A percentile compares a stretch with the other conserved stretches of the same genome.
Conservation (phyloP, 2,888 invertebrate species). For the Nipponacmea schrenckii region DNA sequence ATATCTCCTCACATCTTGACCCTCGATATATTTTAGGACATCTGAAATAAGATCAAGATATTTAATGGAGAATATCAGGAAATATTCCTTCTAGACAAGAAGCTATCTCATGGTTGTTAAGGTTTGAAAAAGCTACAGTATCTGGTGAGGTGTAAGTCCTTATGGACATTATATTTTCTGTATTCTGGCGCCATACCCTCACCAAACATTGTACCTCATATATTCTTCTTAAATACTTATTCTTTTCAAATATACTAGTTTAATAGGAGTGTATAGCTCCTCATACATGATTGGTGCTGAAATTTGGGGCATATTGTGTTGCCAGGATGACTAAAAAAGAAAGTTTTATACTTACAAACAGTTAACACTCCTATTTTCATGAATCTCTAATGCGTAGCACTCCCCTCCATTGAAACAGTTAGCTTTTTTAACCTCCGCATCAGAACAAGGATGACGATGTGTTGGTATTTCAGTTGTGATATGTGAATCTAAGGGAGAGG, state of each 20-base stretch:
- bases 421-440: slow-evolving; percentile 18
- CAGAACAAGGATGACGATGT: slow-evolving; percentile 23
- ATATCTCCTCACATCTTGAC: slow-evolving; percentile 19
- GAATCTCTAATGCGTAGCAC: slow-evolving; percentile 27
- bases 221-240: neutral
- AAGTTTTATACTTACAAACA: slow-evolving; percentile 24
- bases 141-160: no score
- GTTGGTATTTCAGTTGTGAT: slow-evolving; percentile 12
- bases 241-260: no score
- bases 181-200: no score
- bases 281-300: no score
- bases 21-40: slow-evolving; percentile 22
- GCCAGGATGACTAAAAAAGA: neutral
- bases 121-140: no score
- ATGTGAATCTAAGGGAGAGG: slow-evolving; percentile 15
- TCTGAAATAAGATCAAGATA: slow-evolving; percentile 10
- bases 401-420: slow-evolving; percentile 28
- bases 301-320: no score
- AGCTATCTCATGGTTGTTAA: no score
- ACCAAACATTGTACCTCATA: neutral
- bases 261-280: no score
- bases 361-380: slow-evolving; percentile 23
- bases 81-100: neutral
- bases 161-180: no score
- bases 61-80: neutral